Evolutionary conservation across 2,888 invertebrate genomes (phyloP).

Genomic region (Lymantria monacha): DNA sequence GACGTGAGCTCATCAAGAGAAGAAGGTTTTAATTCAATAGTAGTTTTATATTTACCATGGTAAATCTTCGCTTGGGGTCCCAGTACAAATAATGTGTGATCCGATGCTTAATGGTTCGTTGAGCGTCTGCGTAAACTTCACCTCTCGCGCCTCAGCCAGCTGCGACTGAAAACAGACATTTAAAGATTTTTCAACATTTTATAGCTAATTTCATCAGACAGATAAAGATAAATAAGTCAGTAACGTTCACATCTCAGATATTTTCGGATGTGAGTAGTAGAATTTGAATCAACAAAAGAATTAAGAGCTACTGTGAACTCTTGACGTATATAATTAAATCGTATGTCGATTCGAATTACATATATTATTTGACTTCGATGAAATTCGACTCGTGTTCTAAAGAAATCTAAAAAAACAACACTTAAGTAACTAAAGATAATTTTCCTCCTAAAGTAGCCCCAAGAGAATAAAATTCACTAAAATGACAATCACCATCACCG

Average conservation of each 20-base stretch:
- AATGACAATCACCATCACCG: too few species aligned
- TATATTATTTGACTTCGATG: too few species aligned
- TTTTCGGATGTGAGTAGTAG: background rate
- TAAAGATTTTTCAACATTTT: conserved; percentile 4
- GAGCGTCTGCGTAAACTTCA: conserved; percentile 62
- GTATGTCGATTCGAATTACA: too few species aligned
- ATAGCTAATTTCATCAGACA: background rate
- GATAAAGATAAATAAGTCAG: background rate
- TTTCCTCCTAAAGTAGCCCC: too few species aligned
- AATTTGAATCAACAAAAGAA: background rate
- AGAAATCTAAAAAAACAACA: too few species aligned
- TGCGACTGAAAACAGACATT: conserved; percentile 56
- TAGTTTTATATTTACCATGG: conserved; percentile 54
- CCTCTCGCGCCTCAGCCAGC: conserved; percentile 65
- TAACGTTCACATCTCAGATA: background rate
- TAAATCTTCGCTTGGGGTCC: conserved; percentile 68
- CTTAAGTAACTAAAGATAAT: too few species aligned
- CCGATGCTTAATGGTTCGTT: conserved; percentile 62
- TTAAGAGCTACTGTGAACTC: background rate
- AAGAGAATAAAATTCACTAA: too few species aligned
- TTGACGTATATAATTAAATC: too few species aligned
- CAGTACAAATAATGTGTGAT: conserved; percentile 66
- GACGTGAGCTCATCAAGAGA: too few species aligned
- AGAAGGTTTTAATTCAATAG: too few species aligned
- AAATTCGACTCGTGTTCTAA: too few species aligned